Evolutionary conservation across 2,888 invertebrate species (phyloP), one percentile per base, ranked within the genome.

Genomic region (Diabrotica balteata): DNA sequence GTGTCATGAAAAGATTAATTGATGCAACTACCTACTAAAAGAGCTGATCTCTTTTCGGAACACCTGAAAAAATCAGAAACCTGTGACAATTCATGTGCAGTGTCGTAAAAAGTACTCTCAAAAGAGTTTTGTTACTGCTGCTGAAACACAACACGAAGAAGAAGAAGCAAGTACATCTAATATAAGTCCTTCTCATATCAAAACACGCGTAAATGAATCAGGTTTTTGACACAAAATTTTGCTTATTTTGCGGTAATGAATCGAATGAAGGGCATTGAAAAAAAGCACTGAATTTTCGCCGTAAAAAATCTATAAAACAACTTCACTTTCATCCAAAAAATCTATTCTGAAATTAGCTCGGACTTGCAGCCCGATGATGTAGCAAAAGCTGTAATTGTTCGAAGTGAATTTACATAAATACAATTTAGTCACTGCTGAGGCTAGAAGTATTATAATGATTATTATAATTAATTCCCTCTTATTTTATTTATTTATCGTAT

Each of bases 181-280:
- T 17, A 17, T n/a, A 51, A 51, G 11, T 17, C 51, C 51, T 51
- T 17, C 51, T 51, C 11, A 57, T 67, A 70, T 76, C 68, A 78
- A 75, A 76, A 53, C 69, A 69, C 77, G 77, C 55, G 43, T 69
- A n/a, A 79, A 73, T 77, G 77, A 77, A 71, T 78, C 77, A 72
- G 72, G 61, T 74, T 79, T 78, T 77, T 77, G 74, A 77, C 78
- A 75, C 70, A 73, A 75, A 76, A 66, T 63, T 11, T 61, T 77
- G 76, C 65, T 73, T 77, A 77, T 81, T 82, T 81, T 81, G 82
- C 77, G 79, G 80, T 72, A 59, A 82, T 72, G 72, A 72, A 71
- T 77, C 76, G 77, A 72, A 17, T 17, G 17, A 17, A 17, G 17
- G 73, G 69, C 69, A 70, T 77, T 79, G 69, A 79, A 66, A 69